Evolutionary conservation across 2,113 vertebrate species (phyloP), one percentile per base, ranked within the genome.

Genomic region (Setophaga kirtlandii): DNA sequence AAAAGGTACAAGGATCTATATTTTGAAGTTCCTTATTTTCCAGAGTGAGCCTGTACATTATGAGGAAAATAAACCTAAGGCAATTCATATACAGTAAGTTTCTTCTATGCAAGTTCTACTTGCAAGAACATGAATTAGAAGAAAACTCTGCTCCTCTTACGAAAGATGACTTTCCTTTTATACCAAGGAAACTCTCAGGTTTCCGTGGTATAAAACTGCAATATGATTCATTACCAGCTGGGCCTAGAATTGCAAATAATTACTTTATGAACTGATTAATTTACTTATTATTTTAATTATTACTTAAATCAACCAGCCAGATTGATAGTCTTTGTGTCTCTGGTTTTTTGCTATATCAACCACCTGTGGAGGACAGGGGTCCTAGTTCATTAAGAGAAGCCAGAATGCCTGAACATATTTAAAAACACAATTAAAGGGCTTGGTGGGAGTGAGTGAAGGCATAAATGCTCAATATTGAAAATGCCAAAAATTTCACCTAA

Each of bases 371-470:
- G 35, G 68, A 87, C 58, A 95, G 13, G 31, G 78, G 78, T 65
- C 33, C 67, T 68, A 77, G 62, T 81, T 97, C 67, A 93, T 92
- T 93, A 97, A 69, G 69, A 27, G 94, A 96, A 96, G 62, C 13
- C 77, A 90, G 81, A 96, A 96, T 39, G 87, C 37, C 77, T 94
- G 67, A 89, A 80, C 70, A 80, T 91, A 87, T 89, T 95, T 95
- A 94, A 96, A 90, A 28, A 76, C 4, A 67, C 33, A 92, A 73
- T 87, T 94, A 46, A 92, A 93, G 58, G 65, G 33, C 23, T 95
- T 89, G 91, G 42, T 86, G 77, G 64, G 86, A 95, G 50, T 37
- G 44, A 88, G 12, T 24, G 21, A 94, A 95, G 50, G n/a, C 46
- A 80, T 79, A 73, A 87, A 33, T 21, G 35, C 52, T 71, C 76